Evolutionary conservation across 2,797 vertebrate species (phyloP), one percentile per base, ranked within the genome.

Genomic region (Coracias cyanogaster): DNA sequence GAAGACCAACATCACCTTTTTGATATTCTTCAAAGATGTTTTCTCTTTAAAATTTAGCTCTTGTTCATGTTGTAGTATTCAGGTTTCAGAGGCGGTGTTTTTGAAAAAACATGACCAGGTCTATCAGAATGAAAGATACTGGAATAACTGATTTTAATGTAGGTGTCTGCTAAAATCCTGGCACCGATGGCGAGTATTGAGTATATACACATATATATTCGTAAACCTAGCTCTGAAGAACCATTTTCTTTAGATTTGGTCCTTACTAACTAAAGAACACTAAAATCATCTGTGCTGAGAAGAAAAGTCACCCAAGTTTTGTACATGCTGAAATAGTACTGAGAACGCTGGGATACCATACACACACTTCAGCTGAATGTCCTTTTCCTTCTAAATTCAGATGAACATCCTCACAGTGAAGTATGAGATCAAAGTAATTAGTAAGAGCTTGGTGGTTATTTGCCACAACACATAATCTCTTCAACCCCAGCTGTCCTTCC

Each of bases 401-500:
- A 95, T 89, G 86, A 87, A 94, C 58, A 49, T n/a, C 67, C 31
- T 65, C 45, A 31, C 43, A 49, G 49, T 43, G 67, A 92, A 95
- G 74, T 41, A 82, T 43, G 62, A 82, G 77, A 89, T 67, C 48
- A 6, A 84, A 94, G 67, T 43, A 80, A 94, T 92, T 87, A 89
- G 57, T 86, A 79, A 93, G 67, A 85, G 57, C 45, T 74, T 64
- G 84, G 82, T 82, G 6, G 18, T 93, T 91, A 87, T 92, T 82
- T 91, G 79, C 69, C 72, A 94, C 69, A 80, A 57, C 55, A 54
- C 22, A 55, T 2, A 77, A 93, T 91, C 71, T 89, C 89, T 86
- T 54, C 84, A 91, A 67, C 45, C 67, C 67, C 61, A 94, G 87
- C 82, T 94, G 78, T 91, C 93, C 84, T 87, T 78, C 80, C 64